A percentile compares a stretch with the other conserved stretches of the same genome.
phyloP scores from a whole-genome alignment of 2,888 invertebrate species.

The Flexamia atlantica region DNA sequence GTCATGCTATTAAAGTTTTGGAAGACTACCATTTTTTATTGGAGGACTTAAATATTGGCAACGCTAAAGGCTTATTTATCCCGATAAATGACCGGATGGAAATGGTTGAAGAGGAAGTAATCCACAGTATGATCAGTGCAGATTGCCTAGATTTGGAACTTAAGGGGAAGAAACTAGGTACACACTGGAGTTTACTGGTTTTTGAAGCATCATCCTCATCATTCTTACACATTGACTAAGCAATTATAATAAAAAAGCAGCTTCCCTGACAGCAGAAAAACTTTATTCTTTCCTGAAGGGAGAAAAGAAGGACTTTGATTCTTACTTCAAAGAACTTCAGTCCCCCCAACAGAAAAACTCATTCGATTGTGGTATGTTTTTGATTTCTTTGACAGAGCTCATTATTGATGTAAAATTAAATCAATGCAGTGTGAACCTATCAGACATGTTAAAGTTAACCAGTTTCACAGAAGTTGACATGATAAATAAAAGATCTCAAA shows the following conservation, averaged over 20 bases:
- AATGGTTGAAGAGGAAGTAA: too few species aligned
- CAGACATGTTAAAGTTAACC: not conserved
- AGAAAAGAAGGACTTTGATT: not conserved
- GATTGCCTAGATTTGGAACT: not conserved
- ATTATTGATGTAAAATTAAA: too few species aligned
- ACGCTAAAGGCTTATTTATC: too few species aligned
- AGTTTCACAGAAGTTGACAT: not conserved
- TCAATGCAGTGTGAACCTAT: too few species aligned
- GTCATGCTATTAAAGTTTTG: not conserved
- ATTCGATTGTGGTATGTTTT: not conserved
- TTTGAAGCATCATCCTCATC: not conserved
- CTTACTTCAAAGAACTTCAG: not conserved
- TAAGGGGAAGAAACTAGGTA: not conserved
- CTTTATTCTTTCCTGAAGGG: not conserved
- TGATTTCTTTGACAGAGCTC: not conserved
- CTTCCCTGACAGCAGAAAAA: not conserved
- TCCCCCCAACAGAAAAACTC: not conserved
- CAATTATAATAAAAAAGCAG: not conserved
- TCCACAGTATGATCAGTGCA: too few species aligned
- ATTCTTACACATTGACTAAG: not conserved
- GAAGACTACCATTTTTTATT: not conserved
- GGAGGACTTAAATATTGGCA: not conserved
- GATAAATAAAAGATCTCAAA: conserved; percentile 8
- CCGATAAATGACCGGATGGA: too few species aligned
- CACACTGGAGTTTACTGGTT: conserved; percentile 6